Conservation (phyloP, 2,113 vertebrate species). For the Desmodus rotundus region DNA sequence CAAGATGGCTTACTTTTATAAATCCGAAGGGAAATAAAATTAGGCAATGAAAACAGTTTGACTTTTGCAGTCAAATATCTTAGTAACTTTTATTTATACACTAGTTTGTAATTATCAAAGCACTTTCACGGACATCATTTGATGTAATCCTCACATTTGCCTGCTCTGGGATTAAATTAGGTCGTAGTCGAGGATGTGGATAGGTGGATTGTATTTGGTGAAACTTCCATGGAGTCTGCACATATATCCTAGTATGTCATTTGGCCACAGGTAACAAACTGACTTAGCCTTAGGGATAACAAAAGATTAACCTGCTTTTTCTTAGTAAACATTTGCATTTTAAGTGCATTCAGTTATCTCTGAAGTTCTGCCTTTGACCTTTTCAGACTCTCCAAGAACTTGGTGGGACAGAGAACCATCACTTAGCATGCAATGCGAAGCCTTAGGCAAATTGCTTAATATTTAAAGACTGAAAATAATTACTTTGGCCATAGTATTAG, state of each 20-base stretch:
- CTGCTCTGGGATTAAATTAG: neutral
- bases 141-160: neutral
- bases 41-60: neutral
- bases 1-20: slow-evolving; percentile 5
- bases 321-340: slow-evolving; percentile 48
- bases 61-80: neutral
- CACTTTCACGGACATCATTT: neutral
- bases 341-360: slow-evolving; percentile 73
- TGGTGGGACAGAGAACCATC: slow-evolving; percentile 62
- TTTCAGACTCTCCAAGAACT: slow-evolving; percentile 66
- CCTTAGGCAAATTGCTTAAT: slow-evolving; percentile 71
- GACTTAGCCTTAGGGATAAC: neutral
- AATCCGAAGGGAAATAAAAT: slow-evolving; percentile 22
- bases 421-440: slow-evolving; percentile 65
- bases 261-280: neutral
- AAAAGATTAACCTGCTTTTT: slow-evolving; percentile 37
- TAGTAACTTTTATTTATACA: slow-evolving; percentile 21
- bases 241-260: neutral
- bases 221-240: neutral
- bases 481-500: slow-evolving; percentile 76
- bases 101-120: neutral
- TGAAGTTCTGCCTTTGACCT: slow-evolving; percentile 66
- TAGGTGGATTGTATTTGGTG: neutral
- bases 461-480: slow-evolving; percentile 84
- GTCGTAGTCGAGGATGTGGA: neutral